These are phyloP conservation scores for Lepidurus apus DNA, from an alignment of 1,140 invertebrate species.

Conservation along the genomic window DNA sequence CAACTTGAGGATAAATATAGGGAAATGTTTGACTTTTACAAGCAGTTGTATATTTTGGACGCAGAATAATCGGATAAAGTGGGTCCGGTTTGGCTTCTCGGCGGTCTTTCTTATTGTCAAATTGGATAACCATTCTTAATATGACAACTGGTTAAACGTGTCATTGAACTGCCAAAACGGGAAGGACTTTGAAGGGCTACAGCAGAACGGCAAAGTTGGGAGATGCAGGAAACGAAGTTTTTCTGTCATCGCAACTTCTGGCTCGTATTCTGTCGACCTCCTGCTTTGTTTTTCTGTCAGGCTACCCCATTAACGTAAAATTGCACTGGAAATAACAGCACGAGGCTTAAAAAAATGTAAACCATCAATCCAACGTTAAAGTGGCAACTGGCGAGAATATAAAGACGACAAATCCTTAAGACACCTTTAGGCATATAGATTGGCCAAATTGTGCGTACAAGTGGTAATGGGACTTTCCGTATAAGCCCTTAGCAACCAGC, in stretches of 20 bases:
- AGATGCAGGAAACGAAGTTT: neutral
- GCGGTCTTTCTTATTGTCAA: neutral
- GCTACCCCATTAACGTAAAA: neutral
- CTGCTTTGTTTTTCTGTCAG: neutral
- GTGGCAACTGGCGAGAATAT: no score
- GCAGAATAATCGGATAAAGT: neutral
- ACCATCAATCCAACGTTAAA: no score
- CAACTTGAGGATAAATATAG: neutral
- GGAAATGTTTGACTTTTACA: neutral
- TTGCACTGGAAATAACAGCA: neutral
- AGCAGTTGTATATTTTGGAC: neutral
- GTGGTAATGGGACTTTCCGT: no score
- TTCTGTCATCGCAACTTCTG: neutral
- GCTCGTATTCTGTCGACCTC: neutral
- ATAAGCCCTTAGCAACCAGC: no score
- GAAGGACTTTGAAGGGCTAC: neutral
- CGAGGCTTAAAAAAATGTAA: no score
- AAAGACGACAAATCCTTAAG: no score
- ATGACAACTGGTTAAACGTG: constrained; percentile 13
- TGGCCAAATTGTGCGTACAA: no score
- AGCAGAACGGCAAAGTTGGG: neutral
- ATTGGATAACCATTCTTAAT: neutral
- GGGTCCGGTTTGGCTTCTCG: neutral
- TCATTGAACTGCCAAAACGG: constrained; percentile 18
- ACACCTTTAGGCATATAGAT: no score